phyloP scores from a whole-genome alignment of 2,113 vertebrate genomes.

The Hypanus sabinus region DNA sequence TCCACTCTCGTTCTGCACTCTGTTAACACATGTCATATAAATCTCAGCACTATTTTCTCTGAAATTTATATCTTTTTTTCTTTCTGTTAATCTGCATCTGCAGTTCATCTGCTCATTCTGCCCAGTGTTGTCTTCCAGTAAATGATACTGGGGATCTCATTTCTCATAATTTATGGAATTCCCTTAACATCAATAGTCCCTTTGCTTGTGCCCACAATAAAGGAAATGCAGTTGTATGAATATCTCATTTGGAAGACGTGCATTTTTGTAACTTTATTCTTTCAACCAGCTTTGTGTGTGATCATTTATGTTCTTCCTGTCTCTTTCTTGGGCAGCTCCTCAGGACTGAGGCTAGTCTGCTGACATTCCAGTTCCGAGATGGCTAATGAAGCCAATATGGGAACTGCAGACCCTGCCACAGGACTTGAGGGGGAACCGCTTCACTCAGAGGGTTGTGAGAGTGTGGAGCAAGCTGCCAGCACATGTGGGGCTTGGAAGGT shows the following conservation, averaged over 20 bases:
- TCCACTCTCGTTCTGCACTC: background rate
- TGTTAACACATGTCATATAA: background rate
- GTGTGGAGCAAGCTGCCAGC: no score
- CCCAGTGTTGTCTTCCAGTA: background rate
- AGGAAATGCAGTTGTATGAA: background rate
- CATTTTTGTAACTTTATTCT: background rate
- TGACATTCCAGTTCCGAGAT: no score
- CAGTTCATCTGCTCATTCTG: background rate
- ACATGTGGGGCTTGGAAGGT: no score
- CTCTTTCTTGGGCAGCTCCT: no score
- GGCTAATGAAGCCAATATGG: no score
- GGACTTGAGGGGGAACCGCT: no score
- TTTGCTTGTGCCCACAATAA: background rate
- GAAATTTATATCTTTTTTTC: background rate
- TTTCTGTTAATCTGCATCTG: background rate
- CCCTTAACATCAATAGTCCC: background rate
- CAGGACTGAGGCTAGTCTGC: no score
- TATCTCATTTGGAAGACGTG: background rate
- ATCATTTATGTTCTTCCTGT: background rate
- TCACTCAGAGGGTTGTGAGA: no score
- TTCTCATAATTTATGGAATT: background rate
- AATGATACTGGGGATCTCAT: background rate
- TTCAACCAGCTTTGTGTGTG: background rate
- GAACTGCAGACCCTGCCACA: no score
- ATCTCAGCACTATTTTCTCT: background rate